Conservation (phyloP, 2,113 vertebrate species). For the Oryzias celebensis region DNA sequence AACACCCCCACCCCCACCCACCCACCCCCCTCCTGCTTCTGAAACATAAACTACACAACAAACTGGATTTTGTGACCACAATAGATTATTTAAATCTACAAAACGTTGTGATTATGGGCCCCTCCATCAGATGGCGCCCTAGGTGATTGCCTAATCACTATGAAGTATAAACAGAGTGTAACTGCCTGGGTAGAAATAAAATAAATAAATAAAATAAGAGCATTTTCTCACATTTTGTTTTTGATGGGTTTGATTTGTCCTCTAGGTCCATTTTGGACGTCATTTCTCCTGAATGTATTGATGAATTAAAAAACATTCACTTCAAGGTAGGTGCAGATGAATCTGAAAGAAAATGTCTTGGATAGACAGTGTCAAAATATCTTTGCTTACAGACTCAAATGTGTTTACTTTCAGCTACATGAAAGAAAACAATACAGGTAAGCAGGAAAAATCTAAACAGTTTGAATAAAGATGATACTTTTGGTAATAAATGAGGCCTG, state of each 20-base stretch:
- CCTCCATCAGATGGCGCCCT: no score
- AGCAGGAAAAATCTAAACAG: constrained; percentile 15
- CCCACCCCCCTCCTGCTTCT: no score
- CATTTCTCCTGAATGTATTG: constrained; percentile 75
- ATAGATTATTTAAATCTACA: no score
- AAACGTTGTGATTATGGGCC: no score
- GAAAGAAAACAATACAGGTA: constrained; percentile 91
- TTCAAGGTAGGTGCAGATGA: constrained; percentile 73
- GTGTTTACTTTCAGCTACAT: constrained; percentile 77
- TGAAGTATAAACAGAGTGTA: no score
- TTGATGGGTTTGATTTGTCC: constrained; percentile 4
- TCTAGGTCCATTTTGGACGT: constrained; percentile 77
- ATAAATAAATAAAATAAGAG: no score
- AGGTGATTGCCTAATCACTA: no score
- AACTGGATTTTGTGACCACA: no score
- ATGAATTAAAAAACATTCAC: constrained; percentile 86
- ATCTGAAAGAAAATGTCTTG: background rate
- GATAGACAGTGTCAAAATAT: background rate
- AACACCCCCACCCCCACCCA: no score
- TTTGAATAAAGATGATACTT: background rate
- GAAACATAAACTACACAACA: no score
- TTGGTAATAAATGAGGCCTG: background rate
- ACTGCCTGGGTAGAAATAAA: no score
- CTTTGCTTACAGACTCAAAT: constrained; percentile 7
- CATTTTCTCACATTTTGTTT: background rate